These are phyloP conservation scores for Lycocorax pyrrhopterus DNA, from an alignment of 2,113 vertebrate genomes.

Conservation along the genomic window DNA sequence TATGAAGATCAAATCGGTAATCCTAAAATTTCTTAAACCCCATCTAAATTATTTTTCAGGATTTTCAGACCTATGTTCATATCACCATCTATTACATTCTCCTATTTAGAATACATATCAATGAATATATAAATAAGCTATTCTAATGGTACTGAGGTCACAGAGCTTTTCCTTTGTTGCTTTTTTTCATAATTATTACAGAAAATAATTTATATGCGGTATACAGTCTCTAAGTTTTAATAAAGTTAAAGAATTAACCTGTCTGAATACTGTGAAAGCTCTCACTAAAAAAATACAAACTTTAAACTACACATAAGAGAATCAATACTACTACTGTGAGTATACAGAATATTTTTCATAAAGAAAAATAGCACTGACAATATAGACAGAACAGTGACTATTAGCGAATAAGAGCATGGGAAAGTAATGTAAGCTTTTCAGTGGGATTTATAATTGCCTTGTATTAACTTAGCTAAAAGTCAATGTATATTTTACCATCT, in stretches of 20 bases:
- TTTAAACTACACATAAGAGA: not conserved
- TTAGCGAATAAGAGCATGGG: not conserved
- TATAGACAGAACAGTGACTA: not conserved
- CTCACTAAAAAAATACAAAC: not conserved
- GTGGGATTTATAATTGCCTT: not conserved
- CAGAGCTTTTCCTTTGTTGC: not conserved
- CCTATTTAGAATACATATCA: not conserved
- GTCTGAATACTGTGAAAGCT: not conserved
- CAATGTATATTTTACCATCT: not conserved
- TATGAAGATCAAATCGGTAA: not conserved
- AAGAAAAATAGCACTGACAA: not conserved
- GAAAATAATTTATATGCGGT: not conserved
- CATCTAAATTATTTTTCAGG: not conserved
- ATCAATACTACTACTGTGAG: not conserved
- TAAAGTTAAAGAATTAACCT: not conserved
- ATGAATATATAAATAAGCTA: not conserved
- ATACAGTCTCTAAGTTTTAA: not conserved
- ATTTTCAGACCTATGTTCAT: not conserved
- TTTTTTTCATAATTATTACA: not conserved
- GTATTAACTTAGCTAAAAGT: not conserved
- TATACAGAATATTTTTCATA: not conserved
- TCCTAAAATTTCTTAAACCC: not conserved
- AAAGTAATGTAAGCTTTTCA: not conserved
- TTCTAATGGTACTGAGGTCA: not conserved
- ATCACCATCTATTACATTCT: not conserved